Percentiles rank a stretch among this genome's conserved stretches.
Evolutionary conservation across 2,797 vertebrate species (phyloP).

Genomic region (Scleropages formosus): DNA sequence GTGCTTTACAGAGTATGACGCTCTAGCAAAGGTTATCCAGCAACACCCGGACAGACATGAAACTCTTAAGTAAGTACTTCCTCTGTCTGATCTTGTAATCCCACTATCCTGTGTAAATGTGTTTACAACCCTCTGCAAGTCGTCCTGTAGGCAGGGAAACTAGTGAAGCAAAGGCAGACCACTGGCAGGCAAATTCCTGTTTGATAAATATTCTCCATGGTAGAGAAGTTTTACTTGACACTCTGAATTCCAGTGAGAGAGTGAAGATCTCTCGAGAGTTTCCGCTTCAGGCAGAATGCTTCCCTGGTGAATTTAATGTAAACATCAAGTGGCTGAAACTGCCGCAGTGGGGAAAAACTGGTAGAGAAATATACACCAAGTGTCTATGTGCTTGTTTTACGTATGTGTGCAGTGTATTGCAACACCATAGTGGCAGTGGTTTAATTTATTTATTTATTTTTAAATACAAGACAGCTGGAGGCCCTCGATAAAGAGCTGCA

Average conservation of each 20-base stretch:
- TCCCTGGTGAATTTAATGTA: too few species aligned
- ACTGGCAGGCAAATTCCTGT: not conserved
- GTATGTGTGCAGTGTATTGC: not conserved
- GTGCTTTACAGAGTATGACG: slow-evolving; percentile 87
- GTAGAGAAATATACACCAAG: too few species aligned
- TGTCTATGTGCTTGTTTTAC: not conserved
- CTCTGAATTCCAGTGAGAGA: too few species aligned
- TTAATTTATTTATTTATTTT: slow-evolving; percentile 13
- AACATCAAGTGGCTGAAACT: too few species aligned
- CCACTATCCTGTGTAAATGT: too few species aligned
- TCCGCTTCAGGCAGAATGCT: too few species aligned
- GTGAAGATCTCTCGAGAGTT: too few species aligned
- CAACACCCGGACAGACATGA: slow-evolving; percentile 95
- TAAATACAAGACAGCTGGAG: slow-evolving; percentile 80
- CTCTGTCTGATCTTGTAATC: not conserved
- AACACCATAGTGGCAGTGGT: not conserved
- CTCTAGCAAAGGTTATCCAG: slow-evolving; percentile 95
- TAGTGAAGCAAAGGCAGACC: not conserved
- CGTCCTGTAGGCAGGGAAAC: not conserved
- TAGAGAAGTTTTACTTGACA: too few species aligned
- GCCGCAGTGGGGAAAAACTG: too few species aligned
- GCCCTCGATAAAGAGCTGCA: slow-evolving; percentile 94
- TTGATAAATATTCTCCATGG: too few species aligned
- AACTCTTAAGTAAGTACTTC: slow-evolving; percentile 85
- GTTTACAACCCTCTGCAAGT: too few species aligned